Conservation (phyloP, 1,140 invertebrate species). For the Drosophila navojoa region DNA sequence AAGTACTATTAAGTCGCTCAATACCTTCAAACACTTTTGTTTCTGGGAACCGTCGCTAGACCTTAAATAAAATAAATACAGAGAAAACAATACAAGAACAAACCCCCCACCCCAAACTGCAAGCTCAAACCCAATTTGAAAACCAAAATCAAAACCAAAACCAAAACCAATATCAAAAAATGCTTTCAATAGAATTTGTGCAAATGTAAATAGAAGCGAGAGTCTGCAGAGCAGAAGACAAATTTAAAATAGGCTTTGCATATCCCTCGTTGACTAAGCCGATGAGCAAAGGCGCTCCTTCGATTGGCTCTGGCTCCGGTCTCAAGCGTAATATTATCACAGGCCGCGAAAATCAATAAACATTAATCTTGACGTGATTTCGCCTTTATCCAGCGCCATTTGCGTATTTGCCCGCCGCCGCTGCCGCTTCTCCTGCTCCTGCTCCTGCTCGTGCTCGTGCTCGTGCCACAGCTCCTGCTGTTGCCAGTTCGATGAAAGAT, state of each 20-base stretch:
- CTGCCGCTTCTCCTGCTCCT: conserved; percentile 8
- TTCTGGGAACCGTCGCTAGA: too few species aligned
- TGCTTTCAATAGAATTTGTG: conserved; percentile 1
- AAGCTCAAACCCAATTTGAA: background rate
- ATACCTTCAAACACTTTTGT: background rate
- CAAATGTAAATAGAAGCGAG: conserved; percentile 67
- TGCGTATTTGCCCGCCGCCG: conserved; percentile 60
- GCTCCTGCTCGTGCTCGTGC: conserved; percentile 16
- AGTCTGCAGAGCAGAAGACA: conserved; percentile 32
- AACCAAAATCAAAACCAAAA: background rate
- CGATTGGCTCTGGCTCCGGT: conserved; percentile 29
- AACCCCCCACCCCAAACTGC: too few species aligned
- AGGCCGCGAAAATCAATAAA: conserved; percentile 72
- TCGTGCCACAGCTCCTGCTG: background rate
- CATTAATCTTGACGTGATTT: conserved; percentile 80
- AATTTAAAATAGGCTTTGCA: conserved; percentile 72
- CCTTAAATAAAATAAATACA: too few species aligned
- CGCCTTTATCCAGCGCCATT: conserved; percentile 71
- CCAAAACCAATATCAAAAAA: conserved; percentile 16
- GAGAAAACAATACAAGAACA: too few species aligned
- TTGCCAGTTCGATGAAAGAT: conserved; percentile 56
- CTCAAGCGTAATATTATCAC: conserved; percentile 60
- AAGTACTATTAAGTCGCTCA: too few species aligned
- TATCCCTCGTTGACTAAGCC: conserved; percentile 74
- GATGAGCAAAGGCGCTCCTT: conserved; percentile 17